These are phyloP conservation scores for Oncorhynchus clarkii DNA, from an alignment of 2,113 vertebrate species.

Conservation along the genomic window DNA sequence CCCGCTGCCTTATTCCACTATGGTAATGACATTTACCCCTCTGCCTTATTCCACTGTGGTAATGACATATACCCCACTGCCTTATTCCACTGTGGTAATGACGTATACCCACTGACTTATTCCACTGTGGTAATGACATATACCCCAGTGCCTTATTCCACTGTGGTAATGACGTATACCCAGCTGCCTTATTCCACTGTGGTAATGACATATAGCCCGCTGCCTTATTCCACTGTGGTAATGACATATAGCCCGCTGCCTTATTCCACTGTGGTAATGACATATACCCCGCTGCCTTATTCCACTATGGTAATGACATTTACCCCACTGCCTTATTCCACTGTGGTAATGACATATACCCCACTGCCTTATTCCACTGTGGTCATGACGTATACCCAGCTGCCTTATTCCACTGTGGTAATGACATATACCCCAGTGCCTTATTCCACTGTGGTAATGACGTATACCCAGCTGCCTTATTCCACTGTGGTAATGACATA, in stretches of 20 bases:
- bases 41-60: slow-evolving; percentile 11
- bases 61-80: slow-evolving; percentile 24
- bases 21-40: slow-evolving; percentile 20
- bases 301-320: slow-evolving; percentile 21
- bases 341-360: slow-evolving; percentile 21
- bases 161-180: slow-evolving; percentile 20
- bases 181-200: slow-evolving; percentile 8
- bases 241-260: slow-evolving; percentile 23
- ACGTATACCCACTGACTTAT: slow-evolving; percentile 10
- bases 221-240: slow-evolving; percentile 7
- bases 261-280: slow-evolving; percentile 14
- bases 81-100: slow-evolving; percentile 11
- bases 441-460: slow-evolving; percentile 14
- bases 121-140: slow-evolving; percentile 20
- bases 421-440: slow-evolving; percentile 21
- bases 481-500: slow-evolving; percentile 20
- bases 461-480: slow-evolving; percentile 11
- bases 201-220: slow-evolving; percentile 24
- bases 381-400: slow-evolving; percentile 27
- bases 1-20: slow-evolving; percentile 9
- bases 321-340: slow-evolving; percentile 10
- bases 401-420: slow-evolving; percentile 7
- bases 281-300: slow-evolving; percentile 15
- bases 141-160: slow-evolving; percentile 10
- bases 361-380: slow-evolving; percentile 8